Base-by-base conservation (phyloP, 2,113 vertebrate genomes). In the Acanthochromis polyacanthus region DNA sequence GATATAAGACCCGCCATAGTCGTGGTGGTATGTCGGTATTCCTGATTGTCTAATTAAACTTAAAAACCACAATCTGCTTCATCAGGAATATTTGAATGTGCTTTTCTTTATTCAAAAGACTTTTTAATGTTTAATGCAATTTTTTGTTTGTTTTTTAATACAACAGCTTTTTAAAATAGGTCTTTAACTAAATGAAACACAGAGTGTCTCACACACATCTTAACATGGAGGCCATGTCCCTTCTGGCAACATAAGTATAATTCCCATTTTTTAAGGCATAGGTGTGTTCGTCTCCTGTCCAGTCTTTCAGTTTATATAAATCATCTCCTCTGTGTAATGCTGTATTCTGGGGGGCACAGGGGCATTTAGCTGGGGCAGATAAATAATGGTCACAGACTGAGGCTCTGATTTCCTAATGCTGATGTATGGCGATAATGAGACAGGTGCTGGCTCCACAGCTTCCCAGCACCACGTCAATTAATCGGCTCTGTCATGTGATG, bases 401-500 rank as follows among this genome's bases (percentile, higher is more conserved):
- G 71, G 53, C 55, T 19, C 55, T 61, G 83, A 72, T 82, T 84
- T 82, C 75, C 64, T 86, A 80, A 82, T 82, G 71, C 65, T 84
- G 83, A 90, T 83, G 56, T 86, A 88, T 79, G 40, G 71, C 62
- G 58, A 56, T 68, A 80, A 83, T 6, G n/a, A 68, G 80, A 76
- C 85, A 85, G 75, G 78, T 80, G 82, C 83, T 79, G 75, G 61
- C 75, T 81, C 86, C 58, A 80, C 87, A 81, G 83, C 76, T 72
- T 79, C 64, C 61, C 69, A 52, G 40, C 22, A 58, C 67, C 55
- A 11, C n/a, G 10, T 78, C 57, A 82, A 86, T 90, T 86, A 74
- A 86, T 88, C 86, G 76, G 17, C 23, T 40, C 58, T 72, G 79
- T 81, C 73, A 72, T 60, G 80, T 74, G 81, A 78, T 65, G 74